Evolutionary conservation across 2,797 vertebrate genomes (phyloP), one percentile per base, ranked within the genome.

Genomic region (Rhynchonycteris naso): DNA sequence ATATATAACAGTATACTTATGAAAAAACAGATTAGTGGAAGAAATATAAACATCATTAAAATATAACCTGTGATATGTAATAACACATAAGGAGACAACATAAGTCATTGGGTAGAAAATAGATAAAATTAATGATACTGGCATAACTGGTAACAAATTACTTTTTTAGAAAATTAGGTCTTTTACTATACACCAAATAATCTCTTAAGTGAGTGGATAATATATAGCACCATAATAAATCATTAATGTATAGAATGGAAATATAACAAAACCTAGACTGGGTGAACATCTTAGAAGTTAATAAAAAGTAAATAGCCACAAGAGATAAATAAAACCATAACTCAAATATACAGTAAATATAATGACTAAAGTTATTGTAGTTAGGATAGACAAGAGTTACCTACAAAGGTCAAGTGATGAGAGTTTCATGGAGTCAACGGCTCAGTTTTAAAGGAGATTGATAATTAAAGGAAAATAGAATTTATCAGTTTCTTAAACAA

Each of bases 311-410:
- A 83, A 72, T 92, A 66, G 16, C 28, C n/a, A 59, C 3, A 61
- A 9, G 5, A 79, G 16, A 90, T 59, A 89, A 59, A 61, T 66
- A 74, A 94, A 81, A 92, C 10, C 86, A 71, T 86, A 89, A 71
- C 82, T 66, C 47, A 71, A 71, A 59, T 59, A 47, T 12, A 38
- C 21, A 85, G 47, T 33, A 30, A 8, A 87, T 4, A 38, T 33
- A 16, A 30, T 13, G 21, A 58, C 21, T 47, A n/a, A 68, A 33
- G 33, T 28, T 30, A 85, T 6, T 59, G 1, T 8, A 59, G 52
- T 5, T 8, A 33, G 3, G 11, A 9, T 50, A 75, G 8, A 69
- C 28, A 74, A 28, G 54, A 65, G 13, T 3, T 78, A 8, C 10
- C 14, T 52, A 21, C 35, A 65, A 38, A 69, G 0, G 1, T 18